Percentiles rank a stretch among this genome's conserved stretches.
Evolutionary conservation across 2,113 vertebrate genomes (phyloP).

Genomic region (Pandion haliaetus): DNA sequence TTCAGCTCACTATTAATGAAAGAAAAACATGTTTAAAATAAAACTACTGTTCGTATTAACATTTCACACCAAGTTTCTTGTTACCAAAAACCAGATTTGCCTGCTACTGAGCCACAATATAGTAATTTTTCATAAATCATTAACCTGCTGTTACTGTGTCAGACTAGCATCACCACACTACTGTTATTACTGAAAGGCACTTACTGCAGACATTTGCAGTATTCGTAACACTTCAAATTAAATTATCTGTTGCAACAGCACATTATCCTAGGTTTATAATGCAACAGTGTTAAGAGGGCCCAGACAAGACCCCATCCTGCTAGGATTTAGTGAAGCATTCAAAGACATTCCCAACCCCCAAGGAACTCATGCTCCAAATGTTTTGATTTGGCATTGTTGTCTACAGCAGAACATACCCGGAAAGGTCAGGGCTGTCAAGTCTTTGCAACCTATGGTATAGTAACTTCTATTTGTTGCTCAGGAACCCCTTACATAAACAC

Average conservation of each 20-base stretch:
- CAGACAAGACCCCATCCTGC: not conserved
- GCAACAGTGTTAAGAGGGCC: not conserved
- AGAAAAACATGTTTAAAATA: not conserved
- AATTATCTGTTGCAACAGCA: not conserved
- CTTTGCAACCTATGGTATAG: not conserved
- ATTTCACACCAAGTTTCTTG: not conserved
- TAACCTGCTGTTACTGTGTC: not conserved
- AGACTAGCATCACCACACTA: not conserved
- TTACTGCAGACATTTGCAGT: not conserved
- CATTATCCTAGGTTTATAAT: not conserved
- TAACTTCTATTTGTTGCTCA: not conserved
- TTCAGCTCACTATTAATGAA: slow-evolving; percentile 86
- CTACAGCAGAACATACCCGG: not conserved
- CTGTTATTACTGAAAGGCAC: not conserved
- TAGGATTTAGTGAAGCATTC: not conserved
- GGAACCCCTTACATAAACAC: not conserved
- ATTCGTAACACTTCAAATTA: not conserved
- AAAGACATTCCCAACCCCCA: not conserved
- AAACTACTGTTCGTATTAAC: not conserved
- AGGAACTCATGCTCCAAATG: not conserved
- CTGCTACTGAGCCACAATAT: not conserved
- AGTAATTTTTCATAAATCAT: not conserved
- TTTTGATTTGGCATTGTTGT: not conserved
- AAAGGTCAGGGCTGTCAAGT: not conserved
- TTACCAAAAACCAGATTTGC: not conserved